Conservation (phyloP, 2,888 invertebrate genomes). For the Sepioteuthis lessoniana region DNA sequence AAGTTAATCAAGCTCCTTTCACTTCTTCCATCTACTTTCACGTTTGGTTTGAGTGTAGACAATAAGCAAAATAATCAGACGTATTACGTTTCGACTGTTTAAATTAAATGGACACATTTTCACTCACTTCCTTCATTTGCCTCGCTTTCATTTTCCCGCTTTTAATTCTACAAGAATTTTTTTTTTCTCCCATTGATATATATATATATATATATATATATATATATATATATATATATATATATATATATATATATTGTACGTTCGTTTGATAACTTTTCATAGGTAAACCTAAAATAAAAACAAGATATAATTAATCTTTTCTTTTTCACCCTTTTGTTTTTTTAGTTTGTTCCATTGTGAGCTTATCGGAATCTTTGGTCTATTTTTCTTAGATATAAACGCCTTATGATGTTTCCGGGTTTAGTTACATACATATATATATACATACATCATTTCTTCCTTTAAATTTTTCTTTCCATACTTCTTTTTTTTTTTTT, state of each 20-base stretch:
- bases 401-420: not conserved
- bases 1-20: constrained; percentile 33
- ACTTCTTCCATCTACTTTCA: not conserved
- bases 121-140: not conserved
- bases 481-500: too few species aligned
- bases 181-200: too few species aligned
- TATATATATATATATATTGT: too few species aligned
- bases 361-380: not conserved
- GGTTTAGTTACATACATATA: not conserved
- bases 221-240: too few species aligned
- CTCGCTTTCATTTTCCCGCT: not conserved
- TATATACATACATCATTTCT: too few species aligned
- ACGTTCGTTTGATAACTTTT: too few species aligned
- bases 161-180: not conserved
- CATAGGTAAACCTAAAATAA: not conserved
- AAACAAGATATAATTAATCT: not conserved
- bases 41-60: not conserved
- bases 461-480: too few species aligned
- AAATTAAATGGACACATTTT: constrained; percentile 15
- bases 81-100: not conserved
- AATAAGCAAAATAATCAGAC: not conserved
- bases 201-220: too few species aligned
- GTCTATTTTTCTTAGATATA: not conserved
- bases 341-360: not conserved
- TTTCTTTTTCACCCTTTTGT: not conserved